A percentile compares a stretch with the other conserved stretches of the same genome.
phyloP scores from a whole-genome alignment of 2,797 vertebrate genomes.

The Chelidonichthys spinosus region DNA sequence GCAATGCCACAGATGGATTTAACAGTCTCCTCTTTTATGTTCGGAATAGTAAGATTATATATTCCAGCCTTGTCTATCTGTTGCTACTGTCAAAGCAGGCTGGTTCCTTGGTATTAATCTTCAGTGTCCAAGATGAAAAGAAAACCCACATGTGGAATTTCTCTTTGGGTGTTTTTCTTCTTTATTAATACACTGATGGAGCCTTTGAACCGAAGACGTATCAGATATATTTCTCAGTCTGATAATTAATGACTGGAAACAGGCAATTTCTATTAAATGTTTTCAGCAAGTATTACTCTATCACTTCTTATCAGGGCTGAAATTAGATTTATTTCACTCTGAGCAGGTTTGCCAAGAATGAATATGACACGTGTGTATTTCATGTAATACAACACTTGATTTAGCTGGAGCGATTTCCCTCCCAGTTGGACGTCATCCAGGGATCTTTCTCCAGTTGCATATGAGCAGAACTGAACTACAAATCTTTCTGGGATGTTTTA shows the following conservation, averaged over 20 bases:
- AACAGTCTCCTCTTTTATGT: neutral
- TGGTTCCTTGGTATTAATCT: conserved; percentile 13
- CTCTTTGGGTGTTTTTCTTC: conserved; percentile 11
- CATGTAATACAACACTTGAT: conserved; percentile 25
- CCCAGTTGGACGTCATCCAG: conserved; percentile 7
- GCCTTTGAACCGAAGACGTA: conserved; percentile 7
- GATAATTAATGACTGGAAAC: conserved; percentile 30
- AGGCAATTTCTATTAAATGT: conserved; percentile 27
- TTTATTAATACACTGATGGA: conserved; percentile 14
- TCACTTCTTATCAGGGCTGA: conserved; percentile 16
- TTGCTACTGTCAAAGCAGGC: neutral
- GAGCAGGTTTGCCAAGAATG: neutral
- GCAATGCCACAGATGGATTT: too few relatives aligned
- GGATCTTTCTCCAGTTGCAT: neutral
- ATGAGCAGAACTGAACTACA: neutral
- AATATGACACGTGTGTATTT: conserved; percentile 13
- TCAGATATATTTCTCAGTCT: conserved; percentile 21
- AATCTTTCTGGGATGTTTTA: conserved; percentile 1
- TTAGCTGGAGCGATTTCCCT: conserved; percentile 4
- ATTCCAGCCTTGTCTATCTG: neutral
- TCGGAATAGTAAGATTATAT: neutral
- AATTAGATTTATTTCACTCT: conserved; percentile 34
- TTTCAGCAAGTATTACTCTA: conserved; percentile 11
- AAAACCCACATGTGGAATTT: conserved; percentile 17
- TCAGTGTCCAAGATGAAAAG: conserved; percentile 17